Evolutionary conservation across 2,888 invertebrate genomes (phyloP).

Genomic region (Galerucella pusilla): DNA sequence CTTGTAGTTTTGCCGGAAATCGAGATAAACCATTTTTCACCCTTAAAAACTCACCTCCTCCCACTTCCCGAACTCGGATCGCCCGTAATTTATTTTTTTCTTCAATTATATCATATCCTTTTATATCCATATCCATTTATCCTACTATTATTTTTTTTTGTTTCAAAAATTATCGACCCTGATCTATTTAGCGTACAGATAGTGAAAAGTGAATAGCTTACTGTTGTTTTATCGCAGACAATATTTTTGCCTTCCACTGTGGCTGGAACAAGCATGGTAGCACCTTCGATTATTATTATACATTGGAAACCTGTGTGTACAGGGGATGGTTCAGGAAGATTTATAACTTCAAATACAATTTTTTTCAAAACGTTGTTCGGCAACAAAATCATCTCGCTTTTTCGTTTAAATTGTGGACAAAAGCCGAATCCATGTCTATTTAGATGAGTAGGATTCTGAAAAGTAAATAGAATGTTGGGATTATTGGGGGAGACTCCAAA

Average conservation of each 20-base stretch:
- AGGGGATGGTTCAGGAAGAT: slow-evolving; percentile 88
- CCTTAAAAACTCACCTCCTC: too few relatives aligned
- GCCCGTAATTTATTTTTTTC: too few relatives aligned
- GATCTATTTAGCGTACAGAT: background rate
- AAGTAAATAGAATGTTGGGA: slow-evolving; percentile 42
- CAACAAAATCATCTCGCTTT: slow-evolving; percentile 77
- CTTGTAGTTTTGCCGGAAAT: too few relatives aligned
- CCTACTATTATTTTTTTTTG: too few relatives aligned
- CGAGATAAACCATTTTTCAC: too few relatives aligned
- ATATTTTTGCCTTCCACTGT: slow-evolving; percentile 86
- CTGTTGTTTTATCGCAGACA: slow-evolving; percentile 91
- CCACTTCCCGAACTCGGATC: too few relatives aligned
- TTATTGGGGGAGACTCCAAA: too few relatives aligned
- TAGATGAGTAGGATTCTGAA: slow-evolving; percentile 70
- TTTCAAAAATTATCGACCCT: too few relatives aligned
- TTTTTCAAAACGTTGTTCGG: slow-evolving; percentile 92
- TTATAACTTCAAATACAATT: slow-evolving; percentile 89
- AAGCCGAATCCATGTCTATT: slow-evolving; percentile 70
- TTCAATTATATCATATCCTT: too few relatives aligned
- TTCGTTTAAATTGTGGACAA: slow-evolving; percentile 87
- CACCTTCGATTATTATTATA: slow-evolving; percentile 89
- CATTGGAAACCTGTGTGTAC: slow-evolving; percentile 93
- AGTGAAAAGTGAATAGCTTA: slow-evolving; percentile 59
- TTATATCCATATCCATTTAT: too few relatives aligned
- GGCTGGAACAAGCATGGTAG: slow-evolving; percentile 89